Evolutionary conservation across 2,113 vertebrate species (phyloP), one percentile per base, ranked within the genome.

Genomic region (Buteo buteo): DNA sequence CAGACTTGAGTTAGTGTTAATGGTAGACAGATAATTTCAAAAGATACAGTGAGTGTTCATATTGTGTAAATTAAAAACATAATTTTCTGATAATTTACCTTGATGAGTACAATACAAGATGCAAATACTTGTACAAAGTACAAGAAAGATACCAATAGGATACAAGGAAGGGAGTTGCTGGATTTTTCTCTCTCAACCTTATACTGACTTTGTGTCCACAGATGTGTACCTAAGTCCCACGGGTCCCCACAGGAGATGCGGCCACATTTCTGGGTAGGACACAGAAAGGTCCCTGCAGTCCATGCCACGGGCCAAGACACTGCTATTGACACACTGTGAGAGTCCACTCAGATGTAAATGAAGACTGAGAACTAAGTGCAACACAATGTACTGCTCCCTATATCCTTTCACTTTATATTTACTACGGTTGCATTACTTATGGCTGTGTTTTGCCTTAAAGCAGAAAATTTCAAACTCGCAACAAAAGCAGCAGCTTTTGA

Each of bases 161-260:
- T 7, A 45, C 4, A 9, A 2, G 11, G 42, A 78, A 24, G 50
- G 31, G 28, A 34, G 32, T 1, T 20, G 22, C 32, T 29, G 50
- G 10, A 45, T 38, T 50, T 65, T 32, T 28, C 36, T 47, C 25
- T 66, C 25, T 28, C 18, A 24, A 13, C 20, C 40, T 49, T 6
- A 32, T 3, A 32, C 31, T 42, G 42, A 44, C 19, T 32, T 24
- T 21, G 31, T 20, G 32, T 24, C 16, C 40, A 69, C 24, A 25
- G n/a, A 32, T 22, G 8, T 6, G 1, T 7, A 7, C 7, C 0
- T 5, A 16, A 24, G 25, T 19, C 58, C 25, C 31, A 25, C 1
- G 1, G 36, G 44, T 18, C 32, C 24, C 34, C 54, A 3, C 1
- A 6, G 45, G 4, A 61, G 34, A 45, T 21, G 54, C 17, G 2